Evolutionary conservation across 2,888 invertebrate species (phyloP).

Genomic region (Syritta pipiens): DNA sequence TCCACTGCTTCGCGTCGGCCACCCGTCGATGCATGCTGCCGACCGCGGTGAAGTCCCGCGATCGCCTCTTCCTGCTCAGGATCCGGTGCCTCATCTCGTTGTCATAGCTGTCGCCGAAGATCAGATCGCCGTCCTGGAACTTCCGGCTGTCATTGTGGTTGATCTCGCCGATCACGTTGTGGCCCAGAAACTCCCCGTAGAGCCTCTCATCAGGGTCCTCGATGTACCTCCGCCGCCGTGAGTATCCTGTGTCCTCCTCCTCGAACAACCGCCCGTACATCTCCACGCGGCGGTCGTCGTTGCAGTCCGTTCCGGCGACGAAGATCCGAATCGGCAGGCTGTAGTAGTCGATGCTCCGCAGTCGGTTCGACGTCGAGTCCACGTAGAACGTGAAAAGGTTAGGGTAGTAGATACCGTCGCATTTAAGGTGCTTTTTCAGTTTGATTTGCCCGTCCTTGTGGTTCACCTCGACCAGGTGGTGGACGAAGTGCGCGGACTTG

Average conservation of each 20-base stretch:
- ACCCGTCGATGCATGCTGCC: conserved; percentile 80
- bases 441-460: conserved; percentile 87
- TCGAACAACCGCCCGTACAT: conserved; percentile 80
- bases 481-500: conserved; percentile 90
- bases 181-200: conserved; percentile 76
- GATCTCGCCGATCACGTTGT: conserved; percentile 35
- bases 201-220: conserved; percentile 73
- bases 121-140: conserved; percentile 81
- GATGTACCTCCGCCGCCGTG: conserved; percentile 77
- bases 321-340: conserved; percentile 88
- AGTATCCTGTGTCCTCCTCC: conserved; percentile 82
- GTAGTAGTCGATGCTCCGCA: conserved; percentile 90
- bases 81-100: conserved; percentile 80
- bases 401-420: conserved; percentile 90
- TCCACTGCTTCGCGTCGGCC: conserved; percentile 90
- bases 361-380: conserved; percentile 89
- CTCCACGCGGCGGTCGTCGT: conserved; percentile 82
- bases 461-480: conserved; percentile 87
- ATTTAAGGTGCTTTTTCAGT: conserved; percentile 86
- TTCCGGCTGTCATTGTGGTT: conserved; percentile 75
- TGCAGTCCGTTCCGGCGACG: conserved; percentile 86
- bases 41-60: conserved; percentile 76
- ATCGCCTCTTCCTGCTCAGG: conserved; percentile 81
- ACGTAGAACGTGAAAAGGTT: conserved; percentile 92
- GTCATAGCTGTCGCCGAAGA: conserved; percentile 81